Evolutionary conservation across 2,797 vertebrate genomes (phyloP).

Genomic region (Holocentrus rufus): DNA sequence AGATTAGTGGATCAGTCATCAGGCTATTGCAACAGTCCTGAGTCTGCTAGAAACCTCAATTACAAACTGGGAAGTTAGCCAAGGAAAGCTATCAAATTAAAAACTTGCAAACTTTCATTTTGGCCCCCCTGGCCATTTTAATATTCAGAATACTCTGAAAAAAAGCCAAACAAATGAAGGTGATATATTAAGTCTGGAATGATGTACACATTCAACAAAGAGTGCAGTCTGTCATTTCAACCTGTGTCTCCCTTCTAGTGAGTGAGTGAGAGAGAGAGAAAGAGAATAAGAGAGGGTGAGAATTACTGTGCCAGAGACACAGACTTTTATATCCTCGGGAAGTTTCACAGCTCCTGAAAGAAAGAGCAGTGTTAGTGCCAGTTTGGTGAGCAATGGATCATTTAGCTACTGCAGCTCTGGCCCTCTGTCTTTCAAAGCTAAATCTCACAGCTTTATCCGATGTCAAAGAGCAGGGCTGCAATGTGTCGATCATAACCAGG

Average conservation of each 20-base stretch:
- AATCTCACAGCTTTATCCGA: constrained; percentile 2
- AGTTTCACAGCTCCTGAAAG: constrained; percentile 16
- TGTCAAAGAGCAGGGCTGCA: not conserved
- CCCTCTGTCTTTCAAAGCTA: constrained; percentile 26
- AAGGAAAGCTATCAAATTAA: constrained; percentile 63
- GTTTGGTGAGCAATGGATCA: constrained; percentile 33
- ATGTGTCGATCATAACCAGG: not conserved
- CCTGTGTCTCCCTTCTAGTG: not conserved
- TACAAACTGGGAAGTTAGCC: constrained; percentile 56
- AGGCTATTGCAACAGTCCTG: constrained; percentile 37
- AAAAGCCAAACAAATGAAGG: constrained; percentile 45
- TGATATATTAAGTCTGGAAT: constrained; percentile 32
- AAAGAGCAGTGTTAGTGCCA: constrained; percentile 25
- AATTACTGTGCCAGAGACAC: constrained; percentile 17
- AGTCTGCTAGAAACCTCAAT: constrained; percentile 50
- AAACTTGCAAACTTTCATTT: constrained; percentile 40
- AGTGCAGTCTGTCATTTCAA: constrained; percentile 36
- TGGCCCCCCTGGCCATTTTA: constrained; percentile 45
- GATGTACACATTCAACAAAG: constrained; percentile 20
- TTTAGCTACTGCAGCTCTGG: constrained; percentile 31
- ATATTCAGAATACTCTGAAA: constrained; percentile 34
- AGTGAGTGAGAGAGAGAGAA: not conserved
- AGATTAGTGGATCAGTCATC: constrained; percentile 53
- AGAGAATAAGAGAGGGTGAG: not conserved
- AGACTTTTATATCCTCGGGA: constrained; percentile 19